Conservation (phyloP, 2,888 invertebrate genomes). For the Eristalinus aeneus region DNA sequence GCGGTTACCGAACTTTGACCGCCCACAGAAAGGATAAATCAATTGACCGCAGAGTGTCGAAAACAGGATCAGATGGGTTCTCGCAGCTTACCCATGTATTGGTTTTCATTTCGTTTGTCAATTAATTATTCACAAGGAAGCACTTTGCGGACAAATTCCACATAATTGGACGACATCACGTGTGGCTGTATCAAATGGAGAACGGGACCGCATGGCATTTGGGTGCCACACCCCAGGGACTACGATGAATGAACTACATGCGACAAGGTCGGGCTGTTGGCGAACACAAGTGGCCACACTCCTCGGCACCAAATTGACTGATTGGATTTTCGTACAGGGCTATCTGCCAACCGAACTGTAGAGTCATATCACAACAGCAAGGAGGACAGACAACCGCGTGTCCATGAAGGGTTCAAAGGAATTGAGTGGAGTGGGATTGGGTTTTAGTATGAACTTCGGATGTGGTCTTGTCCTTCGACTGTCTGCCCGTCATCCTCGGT, state of each 20-base stretch:
- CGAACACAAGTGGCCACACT: too few species aligned
- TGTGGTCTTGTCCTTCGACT: not conserved
- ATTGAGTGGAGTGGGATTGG: not conserved
- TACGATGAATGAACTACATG: not conserved
- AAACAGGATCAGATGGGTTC: conserved; percentile 4
- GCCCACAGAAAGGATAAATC: not conserved
- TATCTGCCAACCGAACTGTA: too few species aligned
- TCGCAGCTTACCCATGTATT: conserved; percentile 15
- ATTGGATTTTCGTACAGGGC: too few species aligned
- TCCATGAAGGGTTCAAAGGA: not conserved
- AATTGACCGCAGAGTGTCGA: conserved; percentile 7
- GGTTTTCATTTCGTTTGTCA: conserved; percentile 28
- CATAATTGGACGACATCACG: conserved; percentile 8
- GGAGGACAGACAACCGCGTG: not conserved
- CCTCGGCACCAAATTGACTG: too few species aligned
- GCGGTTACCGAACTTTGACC: not conserved
- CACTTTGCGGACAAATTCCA: conserved; percentile 24
- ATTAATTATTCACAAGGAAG: conserved; percentile 54
- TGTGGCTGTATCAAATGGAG: not conserved
- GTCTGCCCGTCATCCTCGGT: not conserved
- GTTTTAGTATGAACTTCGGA: not conserved
- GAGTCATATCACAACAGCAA: not conserved
- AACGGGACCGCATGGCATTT: too few species aligned
- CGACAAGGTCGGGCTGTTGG: not conserved
- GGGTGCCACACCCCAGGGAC: not conserved